Evolutionary conservation across 2,888 invertebrate species (phyloP).

Genomic region (Leptopilina syphax): DNA sequence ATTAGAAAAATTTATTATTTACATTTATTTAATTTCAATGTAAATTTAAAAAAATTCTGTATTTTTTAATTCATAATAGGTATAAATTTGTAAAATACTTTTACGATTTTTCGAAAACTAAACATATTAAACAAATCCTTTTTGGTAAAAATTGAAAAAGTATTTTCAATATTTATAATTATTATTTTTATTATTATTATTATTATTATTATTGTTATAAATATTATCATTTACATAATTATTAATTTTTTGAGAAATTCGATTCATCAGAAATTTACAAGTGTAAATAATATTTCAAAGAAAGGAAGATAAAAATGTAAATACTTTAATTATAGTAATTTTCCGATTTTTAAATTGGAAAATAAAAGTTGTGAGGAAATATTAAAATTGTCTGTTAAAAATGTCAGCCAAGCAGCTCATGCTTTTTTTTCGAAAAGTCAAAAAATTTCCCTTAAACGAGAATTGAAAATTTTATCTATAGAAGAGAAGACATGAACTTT

Average conservation of each 20-base stretch:
- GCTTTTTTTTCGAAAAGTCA: neutral
- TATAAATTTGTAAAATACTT: too few relatives aligned
- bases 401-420: slow-evolving; percentile 34
- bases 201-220: too few relatives aligned
- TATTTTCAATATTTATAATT: too few relatives aligned
- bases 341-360: neutral
- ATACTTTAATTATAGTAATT: neutral
- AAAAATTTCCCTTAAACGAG: neutral
- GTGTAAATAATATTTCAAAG: neutral
- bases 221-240: too few relatives aligned
- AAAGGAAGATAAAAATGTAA: neutral
- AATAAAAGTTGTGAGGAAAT: neutral
- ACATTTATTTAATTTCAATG: too few relatives aligned
- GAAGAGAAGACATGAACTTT: slow-evolving; percentile 31
- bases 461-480: neutral
- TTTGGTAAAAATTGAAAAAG: too few relatives aligned
- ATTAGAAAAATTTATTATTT: too few relatives aligned
- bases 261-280: neutral
- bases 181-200: too few relatives aligned
- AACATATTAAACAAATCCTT: too few relatives aligned
- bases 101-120: too few relatives aligned
- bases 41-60: too few relatives aligned
- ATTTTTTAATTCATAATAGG: too few relatives aligned
- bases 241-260: neutral
- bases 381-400: neutral